These are phyloP conservation scores for Oasisia sp. DNA, from an alignment of 2,888 invertebrate genomes.

Conservation along the genomic window DNA sequence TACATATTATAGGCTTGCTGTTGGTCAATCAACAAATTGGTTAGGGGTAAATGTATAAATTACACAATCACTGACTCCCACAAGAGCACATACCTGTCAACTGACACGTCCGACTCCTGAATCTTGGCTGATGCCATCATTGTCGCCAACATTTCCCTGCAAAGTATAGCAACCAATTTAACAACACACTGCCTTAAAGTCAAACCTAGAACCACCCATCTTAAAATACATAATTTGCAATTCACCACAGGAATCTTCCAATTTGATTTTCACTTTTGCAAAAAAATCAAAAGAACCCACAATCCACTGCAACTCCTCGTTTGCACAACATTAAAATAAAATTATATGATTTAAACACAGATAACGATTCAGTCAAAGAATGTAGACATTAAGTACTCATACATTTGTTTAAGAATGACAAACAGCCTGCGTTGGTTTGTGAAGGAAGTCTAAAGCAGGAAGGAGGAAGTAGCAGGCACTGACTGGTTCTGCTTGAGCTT, in stretches of 20 bases:
- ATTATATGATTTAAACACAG: too few relatives aligned
- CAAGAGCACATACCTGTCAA: background rate
- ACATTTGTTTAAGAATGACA: too few relatives aligned
- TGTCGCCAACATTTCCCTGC: background rate
- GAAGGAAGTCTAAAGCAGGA: background rate
- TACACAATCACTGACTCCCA: background rate
- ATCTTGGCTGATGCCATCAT: background rate
- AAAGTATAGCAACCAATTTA: background rate
- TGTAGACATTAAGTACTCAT: too few relatives aligned
- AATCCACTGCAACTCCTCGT: too few relatives aligned
- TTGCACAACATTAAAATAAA: too few relatives aligned
- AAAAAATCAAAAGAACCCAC: too few relatives aligned
- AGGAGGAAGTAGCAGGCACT: background rate
- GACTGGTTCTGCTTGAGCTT: slow-evolving; percentile 22
- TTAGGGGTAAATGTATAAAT: too few relatives aligned
- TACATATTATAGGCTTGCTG: background rate
- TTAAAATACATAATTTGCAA: background rate
- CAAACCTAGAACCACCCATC: background rate
- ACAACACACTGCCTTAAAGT: background rate
- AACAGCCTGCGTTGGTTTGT: background rate
- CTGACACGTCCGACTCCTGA: background rate
- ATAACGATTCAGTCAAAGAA: too few relatives aligned
- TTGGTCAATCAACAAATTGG: too few relatives aligned
- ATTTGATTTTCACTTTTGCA: background rate
- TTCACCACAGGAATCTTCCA: background rate